phyloP scores from a whole-genome alignment of 1,140 invertebrate genomes.

The Zophobas morio region DNA sequence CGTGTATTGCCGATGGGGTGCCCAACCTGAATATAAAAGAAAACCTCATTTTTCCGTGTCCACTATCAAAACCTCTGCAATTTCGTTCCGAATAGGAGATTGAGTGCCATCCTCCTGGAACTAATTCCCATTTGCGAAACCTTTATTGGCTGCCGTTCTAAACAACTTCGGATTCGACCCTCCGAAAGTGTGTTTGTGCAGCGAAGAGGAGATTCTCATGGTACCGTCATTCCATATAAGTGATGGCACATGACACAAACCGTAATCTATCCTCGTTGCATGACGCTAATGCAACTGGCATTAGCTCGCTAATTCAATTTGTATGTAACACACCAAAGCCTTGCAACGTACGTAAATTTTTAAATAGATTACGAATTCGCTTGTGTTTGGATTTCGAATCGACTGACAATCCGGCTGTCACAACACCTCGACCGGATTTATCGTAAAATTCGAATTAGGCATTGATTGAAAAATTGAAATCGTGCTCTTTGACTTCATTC shows the following conservation, averaged over 20 bases:
- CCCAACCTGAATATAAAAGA: not conserved
- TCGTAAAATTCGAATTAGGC: not conserved
- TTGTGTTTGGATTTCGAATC: not conserved
- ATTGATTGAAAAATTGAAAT: not conserved
- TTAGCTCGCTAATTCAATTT: not conserved
- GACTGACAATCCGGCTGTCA: not conserved
- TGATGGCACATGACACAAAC: too few species aligned
- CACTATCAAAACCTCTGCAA: not conserved
- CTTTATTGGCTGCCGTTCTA: not conserved
- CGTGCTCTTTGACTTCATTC: not conserved
- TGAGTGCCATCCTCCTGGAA: not conserved
- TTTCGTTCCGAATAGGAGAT: not conserved
- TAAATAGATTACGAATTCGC: not conserved
- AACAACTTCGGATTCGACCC: not conserved
- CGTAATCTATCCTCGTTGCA: too few species aligned
- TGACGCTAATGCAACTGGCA: not conserved
- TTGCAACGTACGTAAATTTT: not conserved
- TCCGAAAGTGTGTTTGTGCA: too few species aligned
- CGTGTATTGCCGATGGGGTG: too few species aligned
- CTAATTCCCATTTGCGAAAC: constrained; percentile 2
- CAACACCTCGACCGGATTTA: not conserved
- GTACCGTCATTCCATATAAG: too few species aligned
- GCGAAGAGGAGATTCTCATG: too few species aligned
- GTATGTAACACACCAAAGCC: not conserved
- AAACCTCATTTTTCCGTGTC: not conserved